These are phyloP conservation scores for Ginglymostoma cirratum DNA, from an alignment of 2,113 vertebrate species.

Conservation along the genomic window DNA sequence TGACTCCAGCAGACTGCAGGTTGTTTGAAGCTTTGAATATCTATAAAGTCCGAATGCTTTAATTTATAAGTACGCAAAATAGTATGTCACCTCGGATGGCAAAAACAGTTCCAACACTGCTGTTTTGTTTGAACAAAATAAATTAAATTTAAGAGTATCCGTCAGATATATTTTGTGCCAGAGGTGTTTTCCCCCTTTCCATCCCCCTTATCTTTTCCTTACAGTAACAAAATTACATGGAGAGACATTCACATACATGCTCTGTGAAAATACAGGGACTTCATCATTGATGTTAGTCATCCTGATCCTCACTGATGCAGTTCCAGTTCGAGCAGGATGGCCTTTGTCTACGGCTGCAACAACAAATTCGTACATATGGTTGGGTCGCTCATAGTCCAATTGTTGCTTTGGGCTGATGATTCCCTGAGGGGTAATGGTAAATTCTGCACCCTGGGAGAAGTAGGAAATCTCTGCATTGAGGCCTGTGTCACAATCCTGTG, in stretches of 20 bases:
- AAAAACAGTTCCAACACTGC: neutral
- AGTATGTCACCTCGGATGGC: neutral
- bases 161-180: neutral
- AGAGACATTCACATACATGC: constrained; percentile 54
- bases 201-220: neutral
- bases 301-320: constrained; percentile 68
- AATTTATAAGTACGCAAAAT: too few relatives aligned
- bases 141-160: neutral
- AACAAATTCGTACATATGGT: constrained; percentile 80
- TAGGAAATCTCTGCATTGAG: constrained; percentile 74
- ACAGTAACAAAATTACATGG: neutral
- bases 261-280: constrained; percentile 73
- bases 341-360: constrained; percentile 77
- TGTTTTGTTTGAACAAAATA: neutral
- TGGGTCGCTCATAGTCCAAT: constrained; percentile 74
- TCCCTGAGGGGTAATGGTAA: constrained; percentile 67
- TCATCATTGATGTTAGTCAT: constrained; percentile 76
- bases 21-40: neutral
- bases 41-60: neutral
- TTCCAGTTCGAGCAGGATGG: constrained; percentile 68
- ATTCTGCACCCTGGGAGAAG: constrained; percentile 69
- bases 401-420: constrained; percentile 65
- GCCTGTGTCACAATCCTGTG: constrained; percentile 76
- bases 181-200: neutral
- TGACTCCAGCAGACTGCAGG: neutral